Evolutionary conservation across 2,888 invertebrate species (phyloP), one percentile per base, ranked within the genome.

Genomic region (Caenorhabditis panamensis): DNA sequence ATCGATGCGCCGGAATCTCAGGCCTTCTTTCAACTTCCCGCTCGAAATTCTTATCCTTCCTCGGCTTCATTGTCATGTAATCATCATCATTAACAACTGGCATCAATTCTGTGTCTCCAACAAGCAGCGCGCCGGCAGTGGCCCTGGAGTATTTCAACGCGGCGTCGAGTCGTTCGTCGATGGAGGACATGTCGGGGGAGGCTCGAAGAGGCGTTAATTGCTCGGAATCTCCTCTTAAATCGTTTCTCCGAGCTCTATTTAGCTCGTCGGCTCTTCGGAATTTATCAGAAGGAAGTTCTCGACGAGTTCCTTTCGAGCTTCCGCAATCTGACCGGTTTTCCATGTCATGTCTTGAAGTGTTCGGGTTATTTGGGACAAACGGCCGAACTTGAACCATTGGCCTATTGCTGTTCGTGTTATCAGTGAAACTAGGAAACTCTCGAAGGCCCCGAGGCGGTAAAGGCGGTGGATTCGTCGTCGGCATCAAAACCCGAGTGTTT

Each of bases 11-110:
- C 36, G 77, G 75, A 49, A 18, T 62, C 44, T 24, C 1, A 0
- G 58, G 61, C 26, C 31, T 54, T 6, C 26, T n/a, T 16, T 68
- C 56, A 0, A 28, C 53, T 18, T 63, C 69, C 18, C 61, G 28
- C 11, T 63, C 79, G 26, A 79, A 79, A 4, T 24, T 64, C 36
- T 51, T 26, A 16, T 72, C 77, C 54, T 83, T 84, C 18, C 89
- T 54, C 54, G 89, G 89, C 31, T 85, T 86, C 89, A 89, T 89
- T 22, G 89, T 89, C 84, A 89, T 85, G 72, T 89, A 89, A 69
- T 89, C 89, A 66, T 84, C 77, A 37, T 85, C 84, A 59, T 84
- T 83, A 28, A 76, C 26, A n/a, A 85, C 83, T n/a, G 84, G 85
- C 49, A 63, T 73, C 9, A 83, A 73, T 44, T 84, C 79, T n/a